phyloP scores from a whole-genome alignment of 2,797 vertebrate species.

The Acridotheres tristis region DNA sequence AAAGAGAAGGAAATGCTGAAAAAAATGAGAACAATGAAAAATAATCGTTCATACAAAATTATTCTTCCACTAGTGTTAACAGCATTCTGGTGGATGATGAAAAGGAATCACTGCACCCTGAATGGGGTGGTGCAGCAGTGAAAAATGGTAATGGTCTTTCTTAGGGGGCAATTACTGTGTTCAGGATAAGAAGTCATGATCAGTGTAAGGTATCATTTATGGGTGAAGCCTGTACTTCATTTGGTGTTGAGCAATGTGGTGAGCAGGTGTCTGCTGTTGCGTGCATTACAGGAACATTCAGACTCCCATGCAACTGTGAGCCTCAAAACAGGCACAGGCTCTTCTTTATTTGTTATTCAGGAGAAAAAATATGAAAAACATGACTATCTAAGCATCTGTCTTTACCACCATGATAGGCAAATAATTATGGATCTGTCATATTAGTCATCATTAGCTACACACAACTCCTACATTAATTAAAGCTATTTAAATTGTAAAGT shows the following conservation, averaged over 20 bases:
- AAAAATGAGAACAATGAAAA: neutral
- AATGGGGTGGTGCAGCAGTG: neutral
- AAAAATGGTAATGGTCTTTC: neutral
- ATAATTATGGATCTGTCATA: neutral
- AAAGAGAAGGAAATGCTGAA: neutral
- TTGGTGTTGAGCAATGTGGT: neutral
- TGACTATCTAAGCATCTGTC: neutral
- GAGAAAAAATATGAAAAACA: neutral
- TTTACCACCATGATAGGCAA: neutral
- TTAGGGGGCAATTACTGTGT: neutral
- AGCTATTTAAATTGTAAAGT: conserved; percentile 1
- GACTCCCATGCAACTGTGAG: neutral
- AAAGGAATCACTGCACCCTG: neutral
- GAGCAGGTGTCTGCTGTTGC: neutral
- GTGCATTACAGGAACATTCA: neutral
- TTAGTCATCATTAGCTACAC: neutral
- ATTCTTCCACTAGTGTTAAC: neutral
- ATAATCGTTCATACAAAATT: neutral
- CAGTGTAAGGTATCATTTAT: neutral
- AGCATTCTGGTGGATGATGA: neutral
- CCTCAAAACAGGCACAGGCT: neutral
- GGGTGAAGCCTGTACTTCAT: neutral
- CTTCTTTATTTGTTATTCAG: neutral
- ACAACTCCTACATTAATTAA: conserved; percentile 5
- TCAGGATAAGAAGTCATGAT: neutral